These are phyloP conservation scores for Microcebus ravelobensis DNA, from an alignment of 2,113 vertebrate genomes.

Conservation along the genomic window DNA sequence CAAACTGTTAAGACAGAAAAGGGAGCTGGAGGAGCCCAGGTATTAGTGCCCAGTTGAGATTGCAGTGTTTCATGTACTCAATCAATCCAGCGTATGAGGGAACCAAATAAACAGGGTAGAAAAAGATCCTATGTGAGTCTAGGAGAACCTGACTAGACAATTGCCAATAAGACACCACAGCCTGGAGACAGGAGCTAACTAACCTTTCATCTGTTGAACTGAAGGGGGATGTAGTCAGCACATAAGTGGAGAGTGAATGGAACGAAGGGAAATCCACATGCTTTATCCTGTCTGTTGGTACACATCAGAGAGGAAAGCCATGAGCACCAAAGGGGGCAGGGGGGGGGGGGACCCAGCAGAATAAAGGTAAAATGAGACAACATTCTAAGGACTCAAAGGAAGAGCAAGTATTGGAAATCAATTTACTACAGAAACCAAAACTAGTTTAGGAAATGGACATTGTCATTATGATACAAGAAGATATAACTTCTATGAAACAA, in stretches of 20 bases:
- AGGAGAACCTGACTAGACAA: neutral
- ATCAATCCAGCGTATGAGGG: neutral
- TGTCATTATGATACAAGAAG: neutral
- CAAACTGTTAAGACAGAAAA: neutral
- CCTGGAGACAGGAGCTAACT: neutral
- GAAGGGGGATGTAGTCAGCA: neutral
- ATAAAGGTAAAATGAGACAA: slow-evolving; percentile 1
- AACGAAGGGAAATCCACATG: neutral
- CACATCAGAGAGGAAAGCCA: neutral
- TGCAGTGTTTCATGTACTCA: neutral
- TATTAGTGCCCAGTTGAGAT: neutral
- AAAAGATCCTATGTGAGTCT: neutral
- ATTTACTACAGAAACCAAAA: slow-evolving; percentile 44
- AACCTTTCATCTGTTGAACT: neutral
- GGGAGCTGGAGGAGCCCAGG: neutral
- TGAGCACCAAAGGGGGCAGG: neutral
- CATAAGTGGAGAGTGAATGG: neutral
- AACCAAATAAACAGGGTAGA: neutral
- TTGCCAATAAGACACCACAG: neutral
- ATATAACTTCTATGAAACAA: neutral
- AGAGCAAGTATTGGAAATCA: neutral
- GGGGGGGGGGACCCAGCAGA: neutral
- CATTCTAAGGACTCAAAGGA: neutral
- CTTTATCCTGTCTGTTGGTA: neutral
- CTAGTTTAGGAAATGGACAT: neutral